Percentiles rank a stretch among this genome's conserved stretches.
These are phyloP conservation scores for Drosophila pectinifera DNA, from an alignment of 1,140 invertebrate species.

Conservation along the genomic window DNA sequence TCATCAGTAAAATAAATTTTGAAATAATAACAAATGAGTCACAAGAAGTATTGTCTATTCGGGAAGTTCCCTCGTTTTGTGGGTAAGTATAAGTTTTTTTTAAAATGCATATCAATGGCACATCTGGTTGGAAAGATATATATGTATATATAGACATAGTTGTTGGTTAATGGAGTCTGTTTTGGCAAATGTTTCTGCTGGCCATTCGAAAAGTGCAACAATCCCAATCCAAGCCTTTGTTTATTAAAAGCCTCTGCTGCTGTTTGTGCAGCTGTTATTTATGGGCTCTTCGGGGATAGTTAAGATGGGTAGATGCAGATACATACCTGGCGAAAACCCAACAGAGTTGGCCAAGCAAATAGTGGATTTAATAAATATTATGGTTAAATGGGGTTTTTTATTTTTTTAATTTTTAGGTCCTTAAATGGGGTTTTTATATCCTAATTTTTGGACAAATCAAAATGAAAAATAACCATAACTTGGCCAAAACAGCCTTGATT, in stretches of 20 bases:
- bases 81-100: constrained; percentile 1
- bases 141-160: background rate
- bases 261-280: constrained; percentile 65
- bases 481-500: too few species aligned
- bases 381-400: background rate
- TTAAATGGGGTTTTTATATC: too few species aligned
- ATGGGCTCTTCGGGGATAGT: constrained; percentile 12
- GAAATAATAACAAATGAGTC: constrained; percentile 52
- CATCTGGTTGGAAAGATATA: constrained; percentile 20
- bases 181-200: constrained; percentile 56
- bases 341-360: background rate
- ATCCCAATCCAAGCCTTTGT: constrained; percentile 44
- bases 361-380: background rate
- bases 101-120: constrained; percentile 17
- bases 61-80: background rate
- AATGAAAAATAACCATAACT: too few species aligned
- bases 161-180: constrained; percentile 61
- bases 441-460: too few species aligned
- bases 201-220: constrained; percentile 52
- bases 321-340: background rate
- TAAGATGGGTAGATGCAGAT: constrained; percentile 23
- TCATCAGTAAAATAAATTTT: constrained; percentile 80
- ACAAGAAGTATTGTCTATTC: background rate
- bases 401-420: too few species aligned
- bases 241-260: constrained; percentile 35